phyloP scores from a whole-genome alignment of 2,113 vertebrate species.

The Paratilapia polleni region DNA sequence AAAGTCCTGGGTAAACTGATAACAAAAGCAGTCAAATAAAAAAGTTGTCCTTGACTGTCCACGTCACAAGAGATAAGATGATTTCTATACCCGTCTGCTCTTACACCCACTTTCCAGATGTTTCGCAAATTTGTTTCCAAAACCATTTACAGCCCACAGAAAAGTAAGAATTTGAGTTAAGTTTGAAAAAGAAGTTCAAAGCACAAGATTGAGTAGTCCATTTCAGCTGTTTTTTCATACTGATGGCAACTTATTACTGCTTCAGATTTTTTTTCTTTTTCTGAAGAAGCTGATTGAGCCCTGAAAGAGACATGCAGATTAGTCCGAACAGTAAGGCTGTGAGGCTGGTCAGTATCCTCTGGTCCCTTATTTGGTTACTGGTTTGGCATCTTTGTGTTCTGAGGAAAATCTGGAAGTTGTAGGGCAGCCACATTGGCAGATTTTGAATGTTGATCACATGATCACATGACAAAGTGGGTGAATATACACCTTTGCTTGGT shows the following conservation, averaged over 20 bases:
- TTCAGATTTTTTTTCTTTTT: background rate
- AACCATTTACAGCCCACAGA: background rate
- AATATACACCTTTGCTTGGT: background rate
- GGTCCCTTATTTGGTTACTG: background rate
- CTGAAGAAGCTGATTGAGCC: background rate
- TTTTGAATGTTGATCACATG: background rate
- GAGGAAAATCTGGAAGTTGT: background rate
- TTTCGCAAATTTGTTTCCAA: background rate
- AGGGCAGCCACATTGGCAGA: background rate
- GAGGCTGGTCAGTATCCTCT: background rate
- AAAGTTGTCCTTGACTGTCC: background rate
- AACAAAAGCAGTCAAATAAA: background rate
- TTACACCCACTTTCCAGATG: background rate
- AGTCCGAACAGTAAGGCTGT: background rate
- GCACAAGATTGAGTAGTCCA: too few species aligned
- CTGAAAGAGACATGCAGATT: conserved; percentile 41
- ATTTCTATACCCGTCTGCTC: background rate
- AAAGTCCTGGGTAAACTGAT: background rate
- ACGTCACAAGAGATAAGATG: accelerated
- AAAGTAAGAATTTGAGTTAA: background rate
- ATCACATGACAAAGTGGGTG: background rate
- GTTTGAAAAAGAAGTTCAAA: too few species aligned
- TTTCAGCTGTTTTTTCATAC: too few species aligned
- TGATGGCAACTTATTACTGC: background rate
- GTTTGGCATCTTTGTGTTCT: background rate